Evolutionary conservation across 2,888 invertebrate genomes (phyloP).

Genomic region (Standfussiana lucernea): DNA sequence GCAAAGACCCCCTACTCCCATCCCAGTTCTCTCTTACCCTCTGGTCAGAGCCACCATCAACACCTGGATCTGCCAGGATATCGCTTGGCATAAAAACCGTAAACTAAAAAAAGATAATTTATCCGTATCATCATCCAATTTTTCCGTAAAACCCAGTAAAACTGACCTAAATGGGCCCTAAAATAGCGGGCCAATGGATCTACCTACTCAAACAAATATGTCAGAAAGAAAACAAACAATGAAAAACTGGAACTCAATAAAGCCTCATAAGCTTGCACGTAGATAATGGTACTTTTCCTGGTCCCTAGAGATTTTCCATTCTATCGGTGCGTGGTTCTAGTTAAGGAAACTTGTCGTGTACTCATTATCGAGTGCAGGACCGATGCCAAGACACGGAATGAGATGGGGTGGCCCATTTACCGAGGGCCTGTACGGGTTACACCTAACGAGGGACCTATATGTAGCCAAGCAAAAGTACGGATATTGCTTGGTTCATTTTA

Average conservation of each 20-base stretch:
- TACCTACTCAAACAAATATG: background rate
- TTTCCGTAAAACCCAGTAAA: background rate
- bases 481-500: background rate
- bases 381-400: slow-evolving; percentile 61
- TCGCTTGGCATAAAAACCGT: background rate
- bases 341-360: slow-evolving; percentile 56
- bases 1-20: background rate
- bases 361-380: slow-evolving; percentile 55
- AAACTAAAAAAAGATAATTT: background rate
- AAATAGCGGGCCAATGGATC: background rate
- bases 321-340: slow-evolving; percentile 18
- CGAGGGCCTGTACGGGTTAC: background rate
- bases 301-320: slow-evolving; percentile 13
- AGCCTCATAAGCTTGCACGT: background rate
- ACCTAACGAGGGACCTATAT: slow-evolving; percentile 6
- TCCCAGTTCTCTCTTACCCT: background rate
- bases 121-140: background rate
- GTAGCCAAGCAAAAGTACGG: background rate
- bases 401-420: slow-evolving; percentile 55
- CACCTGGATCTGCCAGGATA: background rate
- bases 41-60: background rate
- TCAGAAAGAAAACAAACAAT: background rate
- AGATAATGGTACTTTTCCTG: background rate
- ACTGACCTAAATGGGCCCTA: too few relatives aligned
- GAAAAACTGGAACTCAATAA: background rate